Evolutionary conservation across 2,888 invertebrate genomes (phyloP).

Genomic region (Teinopalpus imperialis): DNA sequence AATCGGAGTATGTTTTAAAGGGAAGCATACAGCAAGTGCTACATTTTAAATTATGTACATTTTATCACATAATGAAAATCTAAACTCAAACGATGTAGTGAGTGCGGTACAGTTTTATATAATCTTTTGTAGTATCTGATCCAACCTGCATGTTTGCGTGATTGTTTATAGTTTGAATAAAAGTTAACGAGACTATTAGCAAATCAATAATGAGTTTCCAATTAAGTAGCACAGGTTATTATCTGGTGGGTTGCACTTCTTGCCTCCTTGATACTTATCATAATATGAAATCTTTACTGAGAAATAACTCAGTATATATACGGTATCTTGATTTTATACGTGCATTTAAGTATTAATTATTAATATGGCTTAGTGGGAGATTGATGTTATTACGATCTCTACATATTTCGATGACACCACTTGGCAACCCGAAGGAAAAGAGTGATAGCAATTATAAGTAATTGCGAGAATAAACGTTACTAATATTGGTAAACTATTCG

Average conservation of each 20-base stretch:
- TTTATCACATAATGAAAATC: conserved; percentile 37
- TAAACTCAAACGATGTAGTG: conserved; percentile 30
- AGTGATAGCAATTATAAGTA: no score
- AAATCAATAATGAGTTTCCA: conserved; percentile 69
- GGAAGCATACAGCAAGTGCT: conserved; percentile 26
- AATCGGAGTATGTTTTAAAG: conserved; percentile 27
- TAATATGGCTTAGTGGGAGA: no score
- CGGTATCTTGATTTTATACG: conserved; percentile 24
- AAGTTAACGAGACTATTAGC: conserved; percentile 67
- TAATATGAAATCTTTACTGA: conserved; percentile 65
- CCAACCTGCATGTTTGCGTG: conserved; percentile 44
- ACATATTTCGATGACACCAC: no score
- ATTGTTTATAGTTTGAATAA: conserved; percentile 54
- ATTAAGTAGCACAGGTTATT: conserved; percentile 65
- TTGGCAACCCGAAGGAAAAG: no score
- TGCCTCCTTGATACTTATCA: conserved; percentile 56
- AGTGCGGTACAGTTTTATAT: conserved; percentile 26
- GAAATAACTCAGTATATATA: conserved; percentile 33
- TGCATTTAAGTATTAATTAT: no score
- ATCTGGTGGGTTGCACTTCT: conserved; percentile 54
- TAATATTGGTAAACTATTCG: no score
- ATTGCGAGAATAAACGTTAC: no score
- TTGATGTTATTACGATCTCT: no score
- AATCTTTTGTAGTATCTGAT: conserved; percentile 42
- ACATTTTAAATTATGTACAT: conserved; percentile 22